Evolutionary conservation across 2,888 invertebrate species (phyloP), one percentile per base, ranked within the genome.

Genomic region (Dexiosoma caninum): DNA sequence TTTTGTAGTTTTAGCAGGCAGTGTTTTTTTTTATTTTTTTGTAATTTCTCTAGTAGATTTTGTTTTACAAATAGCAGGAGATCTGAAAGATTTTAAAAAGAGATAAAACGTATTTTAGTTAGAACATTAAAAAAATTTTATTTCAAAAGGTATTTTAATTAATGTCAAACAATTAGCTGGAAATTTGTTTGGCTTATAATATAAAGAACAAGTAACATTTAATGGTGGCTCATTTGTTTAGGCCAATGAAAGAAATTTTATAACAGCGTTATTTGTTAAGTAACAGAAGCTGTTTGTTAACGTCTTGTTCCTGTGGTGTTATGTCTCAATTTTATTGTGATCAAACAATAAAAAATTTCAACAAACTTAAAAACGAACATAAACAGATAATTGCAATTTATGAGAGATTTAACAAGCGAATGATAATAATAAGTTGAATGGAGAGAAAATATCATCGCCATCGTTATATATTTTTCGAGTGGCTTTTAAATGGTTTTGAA

Each of bases 281-380:
- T 35, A 44, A 81, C 81, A 81, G 81, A 66, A 81, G 81, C 81
- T 66, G 57, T 81, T 77, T 74, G 57, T 81, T 74, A 77, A 64
- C 69, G 77, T 77, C 69, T 64, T 35, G 35, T 69, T 51, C 81
- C 67, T 69, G 69, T 57, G 64, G 81, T 64, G 72, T 49, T 19
- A 19, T 32, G 40, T 42, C 44, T 27, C 42, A 49, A 57, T 35
- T 35, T 76, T 12, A 49, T 40, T 21, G 40, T 53, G 12, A 8
- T 57, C 21, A n/a, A 37, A 55, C 23, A 55, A 32, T 44, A 44
- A 74, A 57, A 44, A 67, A 59, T 6, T 53, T 51, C 37, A 16
- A 60, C 2, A 71, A 23, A 37, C 32, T 14, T 40, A 27, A 51
- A 37, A 51, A 30, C 12, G 30, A 40, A 37, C 10, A 42, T 21